Conservation (phyloP, 1,140 invertebrate genomes). For the Drosophila nebulosa region DNA sequence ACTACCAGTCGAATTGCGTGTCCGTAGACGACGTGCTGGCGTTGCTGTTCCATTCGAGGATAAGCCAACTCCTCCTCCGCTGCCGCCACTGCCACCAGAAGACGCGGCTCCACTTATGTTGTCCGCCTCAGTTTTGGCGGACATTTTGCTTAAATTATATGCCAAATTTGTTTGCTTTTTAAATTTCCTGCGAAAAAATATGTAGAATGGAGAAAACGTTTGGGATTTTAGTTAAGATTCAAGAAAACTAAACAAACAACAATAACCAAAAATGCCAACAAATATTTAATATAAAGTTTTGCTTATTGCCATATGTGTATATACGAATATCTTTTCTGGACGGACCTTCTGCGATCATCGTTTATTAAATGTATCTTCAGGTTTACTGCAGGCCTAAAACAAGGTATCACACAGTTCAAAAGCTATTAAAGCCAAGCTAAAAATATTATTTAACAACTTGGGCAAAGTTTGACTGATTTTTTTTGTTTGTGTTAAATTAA, state of each 20-base stretch:
- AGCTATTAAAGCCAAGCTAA: too few species aligned
- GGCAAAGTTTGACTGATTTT: too few species aligned
- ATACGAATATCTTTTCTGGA: too few species aligned
- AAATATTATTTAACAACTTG: too few species aligned
- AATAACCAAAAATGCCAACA: neutral
- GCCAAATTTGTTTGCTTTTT: slow-evolving; percentile 17
- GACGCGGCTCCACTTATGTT: slow-evolving; percentile 36
- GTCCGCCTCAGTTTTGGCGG: slow-evolving; percentile 66
- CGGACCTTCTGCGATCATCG: too few species aligned
- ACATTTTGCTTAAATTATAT: slow-evolving; percentile 52
- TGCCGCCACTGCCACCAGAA: slow-evolving; percentile 23
- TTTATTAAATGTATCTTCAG: too few species aligned
- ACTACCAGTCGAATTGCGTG: slow-evolving; percentile 68
- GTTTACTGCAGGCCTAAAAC: too few species aligned
- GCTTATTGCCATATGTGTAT: too few species aligned
- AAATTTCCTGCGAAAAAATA: neutral
- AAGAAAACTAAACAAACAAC: neutral
- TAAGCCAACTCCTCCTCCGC: slow-evolving; percentile 3
- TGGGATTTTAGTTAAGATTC: neutral
- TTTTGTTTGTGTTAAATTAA: too few species aligned
- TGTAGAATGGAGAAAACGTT: neutral
- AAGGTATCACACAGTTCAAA: too few species aligned
- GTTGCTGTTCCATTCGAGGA: slow-evolving; percentile 57
- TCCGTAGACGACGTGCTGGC: slow-evolving; percentile 71
- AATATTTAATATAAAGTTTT: neutral